A percentile compares a stretch with the other conserved stretches of the same genome.
phyloP scores from a whole-genome alignment of 2,888 invertebrate species.

The Diaphora mendica region DNA sequence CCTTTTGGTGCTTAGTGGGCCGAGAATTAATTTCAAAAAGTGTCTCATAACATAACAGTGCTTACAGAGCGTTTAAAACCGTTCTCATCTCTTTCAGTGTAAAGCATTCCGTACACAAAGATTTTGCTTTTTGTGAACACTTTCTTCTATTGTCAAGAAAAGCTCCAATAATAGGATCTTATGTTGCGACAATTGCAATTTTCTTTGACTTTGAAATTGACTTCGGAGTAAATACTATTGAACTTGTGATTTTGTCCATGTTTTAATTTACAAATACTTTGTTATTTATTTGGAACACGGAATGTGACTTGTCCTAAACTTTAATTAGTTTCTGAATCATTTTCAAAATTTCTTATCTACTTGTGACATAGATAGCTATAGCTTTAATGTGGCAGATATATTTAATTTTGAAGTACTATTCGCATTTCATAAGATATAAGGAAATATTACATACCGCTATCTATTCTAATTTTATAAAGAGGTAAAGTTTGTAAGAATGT shows the following conservation, averaged over 20 bases:
- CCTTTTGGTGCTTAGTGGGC: not conserved
- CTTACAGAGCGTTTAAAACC: not conserved
- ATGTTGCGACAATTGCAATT: not conserved
- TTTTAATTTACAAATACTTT: not conserved
- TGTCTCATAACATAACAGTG: not conserved
- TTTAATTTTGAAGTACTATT: not conserved
- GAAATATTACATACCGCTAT: too few relatives aligned
- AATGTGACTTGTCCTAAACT: not conserved
- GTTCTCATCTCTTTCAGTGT: constrained; percentile 17
- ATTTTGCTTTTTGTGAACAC: constrained; percentile 13
- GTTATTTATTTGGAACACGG: not conserved
- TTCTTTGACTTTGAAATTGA: not conserved
- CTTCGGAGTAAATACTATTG: not conserved
- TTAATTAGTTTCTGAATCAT: not conserved
- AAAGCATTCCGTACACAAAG: constrained; percentile 17
- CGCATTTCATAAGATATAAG: too few relatives aligned
- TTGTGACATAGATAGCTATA: not conserved
- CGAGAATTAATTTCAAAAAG: constrained; percentile 18
- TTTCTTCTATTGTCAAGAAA: constrained; percentile 3
- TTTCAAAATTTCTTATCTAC: not conserved
- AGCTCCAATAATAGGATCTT: not conserved
- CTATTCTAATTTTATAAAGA: too few relatives aligned
- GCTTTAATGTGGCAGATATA: not conserved
- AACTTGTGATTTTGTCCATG: not conserved
- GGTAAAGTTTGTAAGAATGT: too few relatives aligned